Evolutionary conservation across 2,113 vertebrate species (phyloP), one percentile per base, ranked within the genome.

Genomic region (Rhodinocichla rosea): DNA sequence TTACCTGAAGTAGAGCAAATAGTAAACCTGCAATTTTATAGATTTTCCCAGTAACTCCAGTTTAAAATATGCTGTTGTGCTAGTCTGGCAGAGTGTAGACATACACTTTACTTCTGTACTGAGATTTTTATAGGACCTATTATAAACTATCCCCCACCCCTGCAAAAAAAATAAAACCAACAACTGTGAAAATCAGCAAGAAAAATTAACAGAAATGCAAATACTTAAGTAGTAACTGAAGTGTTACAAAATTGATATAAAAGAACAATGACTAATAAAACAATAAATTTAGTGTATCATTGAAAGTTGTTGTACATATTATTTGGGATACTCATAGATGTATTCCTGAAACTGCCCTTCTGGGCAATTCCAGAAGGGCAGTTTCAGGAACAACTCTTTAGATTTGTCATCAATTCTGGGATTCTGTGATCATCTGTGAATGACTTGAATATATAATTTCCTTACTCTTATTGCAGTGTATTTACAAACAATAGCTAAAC

Each of bases 401-500:
- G 42, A 57, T 75, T 56, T 52, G 35, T 74, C 74, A 78, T 37
- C 44, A 32, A 1, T 68, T 76, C 71, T 37, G 32, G 20, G 37
- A 37, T 44, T 50, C 60, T 32, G 17, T 50, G 62, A 32, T 50
- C 45, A 75, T 82, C 59, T 91, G 91, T 7, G 12, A 76, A 73
- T 15, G 10, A 68, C 50, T 80, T 90, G 78, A 75, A 84, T 90
- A 90, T 62, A 80, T 55, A 1, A 78, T 64, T 96, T 85, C 33
- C 30, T 92, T 69, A 64, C 23, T 78, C 96, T 93, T 83, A 96
- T 89, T 91, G 44, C 12, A 71, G 20, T 10, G 47, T 83, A 94
- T 87, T 85, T 94, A 71, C 2, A 5, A 87, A 93, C 27, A 95
- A 92, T 50, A 90, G 26, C 32, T 78, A 56, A 57, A 59, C 18